Percentiles rank a stretch among this genome's conserved stretches.
phyloP scores from a whole-genome alignment of 2,888 invertebrate species.

The Dione vanillae region DNA sequence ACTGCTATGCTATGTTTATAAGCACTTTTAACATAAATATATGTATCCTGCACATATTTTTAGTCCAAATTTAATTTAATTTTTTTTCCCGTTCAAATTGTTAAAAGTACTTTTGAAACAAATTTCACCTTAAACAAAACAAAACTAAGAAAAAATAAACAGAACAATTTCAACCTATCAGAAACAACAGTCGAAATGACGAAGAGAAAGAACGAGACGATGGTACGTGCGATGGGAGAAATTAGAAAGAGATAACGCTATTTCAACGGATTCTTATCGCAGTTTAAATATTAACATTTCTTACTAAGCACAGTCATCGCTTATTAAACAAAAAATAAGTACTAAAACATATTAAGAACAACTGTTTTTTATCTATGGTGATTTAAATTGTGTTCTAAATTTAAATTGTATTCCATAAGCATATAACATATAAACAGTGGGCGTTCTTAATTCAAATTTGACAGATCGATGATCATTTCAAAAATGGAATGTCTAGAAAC shows the following conservation, averaged over 20 bases:
- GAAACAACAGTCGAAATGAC: constrained; percentile 48
- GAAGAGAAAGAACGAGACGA: constrained; percentile 48
- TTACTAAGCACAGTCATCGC: neutral
- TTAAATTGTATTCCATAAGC: neutral
- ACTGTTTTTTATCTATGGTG: neutral
- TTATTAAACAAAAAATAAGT: neutral
- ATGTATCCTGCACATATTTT: too few relatives aligned
- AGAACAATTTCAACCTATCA: constrained; percentile 41
- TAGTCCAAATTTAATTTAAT: too few relatives aligned
- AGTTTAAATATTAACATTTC: neutral
- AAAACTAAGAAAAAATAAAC: constrained; percentile 51
- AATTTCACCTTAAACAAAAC: constrained; percentile 46
- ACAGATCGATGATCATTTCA: neutral
- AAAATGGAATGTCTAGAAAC: neutral
- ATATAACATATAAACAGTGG: neutral
- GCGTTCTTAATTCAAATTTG: neutral
- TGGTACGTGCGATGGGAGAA: constrained; percentile 64
- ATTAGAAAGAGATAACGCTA: constrained; percentile 48
- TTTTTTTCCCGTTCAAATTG: constrained; percentile 1
- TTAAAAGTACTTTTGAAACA: constrained; percentile 53
- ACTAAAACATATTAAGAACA: neutral
- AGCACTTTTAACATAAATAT: constrained; percentile 7
- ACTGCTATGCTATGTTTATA: constrained; percentile 30
- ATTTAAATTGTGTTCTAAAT: too few relatives aligned
- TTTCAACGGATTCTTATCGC: constrained; percentile 47